Base-by-base conservation (phyloP, 2,888 invertebrate genomes). In the Lasioglossum zephyrum region DNA sequence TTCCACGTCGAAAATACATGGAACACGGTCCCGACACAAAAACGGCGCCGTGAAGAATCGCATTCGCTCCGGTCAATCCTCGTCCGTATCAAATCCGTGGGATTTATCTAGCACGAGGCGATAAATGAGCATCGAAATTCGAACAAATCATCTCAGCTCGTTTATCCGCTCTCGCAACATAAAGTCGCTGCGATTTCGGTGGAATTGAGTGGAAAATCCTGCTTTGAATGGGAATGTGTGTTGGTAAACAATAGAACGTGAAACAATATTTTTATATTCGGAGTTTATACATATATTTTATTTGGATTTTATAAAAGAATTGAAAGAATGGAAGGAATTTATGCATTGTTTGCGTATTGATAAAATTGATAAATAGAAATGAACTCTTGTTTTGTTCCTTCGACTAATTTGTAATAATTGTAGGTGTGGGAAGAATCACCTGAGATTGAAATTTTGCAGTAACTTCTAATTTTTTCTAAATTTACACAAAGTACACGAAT, bases 11-110 rank as follows among this genome's bases (percentile, higher is more conserved):
- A n/a, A 26, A 47, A 70, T 72, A 77, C 57, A 18, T 18, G 70
- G 4, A 18, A 18, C 5, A 31, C 49, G 26, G 72, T 73, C 49
- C 31, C 36, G 1, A 49, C 26, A n/a, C 73, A 53, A 57, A 53
- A 53, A 74, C 73, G n/a, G 36, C 47, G 31, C 13, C 36, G 9
- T 18, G 57, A n/a, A 31, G 49, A n/a, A 36, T 75, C 41, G 36
- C 49, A 16, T 74, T 74, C 26, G 36, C 36, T 44, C 41, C 63
- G 26, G 44, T 47, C 63, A 31, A 31, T 63, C 76, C 22, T 47
- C 76, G 63, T 31, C 13, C 66, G 60, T 63, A 66, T 66, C 66
- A 31, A 77, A 69, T 49, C 63, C 63, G 63, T 8, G 31, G 63
- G 63, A 63, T 63, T 63, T 63, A 63, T 31, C 63, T 63, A 31